phyloP scores from a whole-genome alignment of 2,888 invertebrate genomes.

The Colostygia pectinataria region DNA sequence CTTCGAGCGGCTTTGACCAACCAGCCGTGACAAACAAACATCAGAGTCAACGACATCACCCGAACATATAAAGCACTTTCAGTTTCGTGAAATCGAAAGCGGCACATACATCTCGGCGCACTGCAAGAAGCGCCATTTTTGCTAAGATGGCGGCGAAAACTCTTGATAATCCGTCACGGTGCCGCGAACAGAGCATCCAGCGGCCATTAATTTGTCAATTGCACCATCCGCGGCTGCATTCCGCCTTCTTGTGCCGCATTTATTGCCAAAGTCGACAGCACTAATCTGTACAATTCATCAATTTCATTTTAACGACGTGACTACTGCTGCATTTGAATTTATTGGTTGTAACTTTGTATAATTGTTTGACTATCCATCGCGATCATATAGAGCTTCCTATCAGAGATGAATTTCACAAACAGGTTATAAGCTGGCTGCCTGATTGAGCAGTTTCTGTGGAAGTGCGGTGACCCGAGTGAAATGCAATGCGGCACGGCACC shows the following conservation, averaged over 20 bases:
- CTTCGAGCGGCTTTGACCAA: constrained; percentile 55
- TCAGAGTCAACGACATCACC: constrained; percentile 77
- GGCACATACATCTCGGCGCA: constrained; percentile 64
- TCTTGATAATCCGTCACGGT: constrained; percentile 69
- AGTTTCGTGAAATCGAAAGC: constrained; percentile 81
- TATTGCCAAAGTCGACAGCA: constrained; percentile 28
- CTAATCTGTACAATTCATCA: constrained; percentile 22
- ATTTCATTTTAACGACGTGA: constrained; percentile 19
- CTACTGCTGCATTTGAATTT: constrained; percentile 11
- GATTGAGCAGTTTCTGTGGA: constrained; percentile 26
- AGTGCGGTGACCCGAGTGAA: constrained; percentile 73
- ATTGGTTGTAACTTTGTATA: constrained; percentile 11
- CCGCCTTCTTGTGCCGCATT: constrained; percentile 36
- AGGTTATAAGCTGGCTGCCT: constrained; percentile 10
- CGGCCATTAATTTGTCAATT: constrained; percentile 66
- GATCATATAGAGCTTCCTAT: constrained; percentile 6
- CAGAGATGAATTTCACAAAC: constrained; percentile 3
- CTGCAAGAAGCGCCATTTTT: constrained; percentile 64
- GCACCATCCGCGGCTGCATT: constrained; percentile 38
- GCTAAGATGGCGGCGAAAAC: constrained; percentile 70
- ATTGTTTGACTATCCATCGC: constrained; percentile 1
- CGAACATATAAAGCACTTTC: constrained; percentile 78
- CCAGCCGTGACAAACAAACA: constrained; percentile 80
- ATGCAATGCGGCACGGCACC: constrained; percentile 52
- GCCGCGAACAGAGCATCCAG: constrained; percentile 49